Conservation (phyloP, 2,113 vertebrate species). For the Heloderma charlesbogerti region DNA sequence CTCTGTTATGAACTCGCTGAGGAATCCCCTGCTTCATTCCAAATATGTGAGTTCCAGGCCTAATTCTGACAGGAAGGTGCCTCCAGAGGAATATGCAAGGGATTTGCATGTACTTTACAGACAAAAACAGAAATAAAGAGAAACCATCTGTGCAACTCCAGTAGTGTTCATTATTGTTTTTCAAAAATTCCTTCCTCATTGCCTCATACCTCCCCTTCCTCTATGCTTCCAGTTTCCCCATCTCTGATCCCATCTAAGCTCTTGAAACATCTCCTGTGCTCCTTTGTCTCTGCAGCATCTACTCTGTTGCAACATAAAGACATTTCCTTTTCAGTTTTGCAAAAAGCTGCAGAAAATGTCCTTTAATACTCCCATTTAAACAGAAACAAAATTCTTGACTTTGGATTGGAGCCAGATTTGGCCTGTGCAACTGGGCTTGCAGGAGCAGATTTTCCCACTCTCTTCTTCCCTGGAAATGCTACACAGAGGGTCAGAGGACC, state of each 20-base stretch:
- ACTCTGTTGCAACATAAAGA: background rate
- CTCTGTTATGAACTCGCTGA: conserved; percentile 48
- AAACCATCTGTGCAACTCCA: conserved; percentile 70
- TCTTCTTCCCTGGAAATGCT: too few relatives aligned
- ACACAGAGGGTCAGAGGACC: too few relatives aligned
- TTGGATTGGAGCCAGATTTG: too few relatives aligned
- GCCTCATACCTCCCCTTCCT: background rate
- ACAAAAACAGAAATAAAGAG: conserved; percentile 61
- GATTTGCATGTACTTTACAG: conserved; percentile 48
- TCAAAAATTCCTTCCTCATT: conserved; percentile 16
- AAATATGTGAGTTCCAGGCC: conserved; percentile 51
- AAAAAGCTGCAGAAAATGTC: background rate
- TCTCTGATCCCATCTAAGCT: conserved; percentile 25
- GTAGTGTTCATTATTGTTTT: background rate
- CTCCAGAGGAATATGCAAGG: conserved; percentile 60
- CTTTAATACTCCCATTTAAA: background rate
- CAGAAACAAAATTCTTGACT: background rate
- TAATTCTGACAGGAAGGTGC: conserved; percentile 56
- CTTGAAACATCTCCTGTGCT: background rate
- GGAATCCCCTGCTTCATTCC: conserved; percentile 31
- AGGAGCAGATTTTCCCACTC: too few relatives aligned
- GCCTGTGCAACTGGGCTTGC: too few relatives aligned
- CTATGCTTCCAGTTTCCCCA: conserved; percentile 9
- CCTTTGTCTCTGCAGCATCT: background rate
- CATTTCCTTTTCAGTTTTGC: background rate